Conservation (phyloP, 2,797 vertebrate genomes). For the Lutjanus argentimaculatus region DNA sequence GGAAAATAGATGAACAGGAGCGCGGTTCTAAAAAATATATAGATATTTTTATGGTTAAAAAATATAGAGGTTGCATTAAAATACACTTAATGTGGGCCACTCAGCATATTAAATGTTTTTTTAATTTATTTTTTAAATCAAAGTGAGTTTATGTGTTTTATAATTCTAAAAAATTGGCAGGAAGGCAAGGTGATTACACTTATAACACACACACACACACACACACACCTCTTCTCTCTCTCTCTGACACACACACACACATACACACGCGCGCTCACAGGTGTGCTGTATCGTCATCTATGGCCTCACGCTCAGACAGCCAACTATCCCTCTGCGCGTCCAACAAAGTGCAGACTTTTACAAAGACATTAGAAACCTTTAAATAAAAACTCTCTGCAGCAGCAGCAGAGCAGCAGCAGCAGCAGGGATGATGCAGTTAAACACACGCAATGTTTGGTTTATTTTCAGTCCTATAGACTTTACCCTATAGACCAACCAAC, state of each 20-base stretch:
- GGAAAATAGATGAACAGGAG: neutral
- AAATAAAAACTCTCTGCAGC: constrained; percentile 5
- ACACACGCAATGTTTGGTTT: constrained; percentile 56
- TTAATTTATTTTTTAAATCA: neutral
- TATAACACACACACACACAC: constrained; percentile 11
- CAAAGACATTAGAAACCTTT: constrained; percentile 24
- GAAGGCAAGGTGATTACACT: neutral
- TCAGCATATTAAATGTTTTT: neutral
- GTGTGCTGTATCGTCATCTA: constrained; percentile 53
- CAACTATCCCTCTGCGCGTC: constrained; percentile 22
- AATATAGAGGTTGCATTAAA: neutral
- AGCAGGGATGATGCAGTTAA: constrained; percentile 7
- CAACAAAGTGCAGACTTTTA: constrained; percentile 39
- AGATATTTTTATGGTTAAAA: neutral
- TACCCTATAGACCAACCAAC: constrained; percentile 68
- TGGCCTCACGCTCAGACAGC: constrained; percentile 29
- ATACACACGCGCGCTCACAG: constrained; percentile 32
- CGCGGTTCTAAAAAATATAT: neutral
- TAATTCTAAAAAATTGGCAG: constrained; percentile 36
- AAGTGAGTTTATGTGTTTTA: constrained; percentile 6
- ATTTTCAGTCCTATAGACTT: constrained; percentile 62
- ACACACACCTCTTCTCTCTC: neutral
- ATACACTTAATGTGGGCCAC: neutral
- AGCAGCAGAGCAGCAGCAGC: too few relatives aligned
- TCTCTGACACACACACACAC: constrained; percentile 17